Conservation (phyloP, 2,113 vertebrate species). For the Pogonocichla stellata region DNA sequence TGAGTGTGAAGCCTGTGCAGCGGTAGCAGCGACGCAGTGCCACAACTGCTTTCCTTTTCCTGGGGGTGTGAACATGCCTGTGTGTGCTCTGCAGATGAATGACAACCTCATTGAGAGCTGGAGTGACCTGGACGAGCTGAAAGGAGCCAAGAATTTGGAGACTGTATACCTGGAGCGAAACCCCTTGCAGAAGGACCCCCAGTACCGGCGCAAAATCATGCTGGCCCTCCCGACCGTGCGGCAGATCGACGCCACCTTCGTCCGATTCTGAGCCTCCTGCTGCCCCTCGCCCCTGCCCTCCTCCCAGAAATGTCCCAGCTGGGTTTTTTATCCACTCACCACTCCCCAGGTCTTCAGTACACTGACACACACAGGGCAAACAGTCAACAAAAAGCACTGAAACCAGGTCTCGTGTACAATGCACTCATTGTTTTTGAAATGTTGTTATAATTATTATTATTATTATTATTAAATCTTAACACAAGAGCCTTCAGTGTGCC, state of each 20-base stretch:
- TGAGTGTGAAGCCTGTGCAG: fast-evolving
- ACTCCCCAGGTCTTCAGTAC: conserved; percentile 45
- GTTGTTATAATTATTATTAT: background rate
- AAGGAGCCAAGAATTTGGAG: conserved; percentile 88
- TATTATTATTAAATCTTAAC: conserved; percentile 63
- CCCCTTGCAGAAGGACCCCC: conserved; percentile 94
- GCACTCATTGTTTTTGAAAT: conserved; percentile 57
- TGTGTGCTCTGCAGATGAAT: conserved; percentile 85
- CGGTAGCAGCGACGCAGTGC: fast-evolving
- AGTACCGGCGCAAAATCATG: conserved; percentile 97
- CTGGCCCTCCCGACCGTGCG: conserved; percentile 90
- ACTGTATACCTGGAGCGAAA: conserved; percentile 96
- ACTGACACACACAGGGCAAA: conserved; percentile 36
- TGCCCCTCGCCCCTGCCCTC: background rate
- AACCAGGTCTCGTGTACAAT: conserved; percentile 25
- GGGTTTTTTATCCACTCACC: conserved; percentile 55
- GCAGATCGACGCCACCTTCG: conserved; percentile 97
- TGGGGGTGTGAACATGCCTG: background rate
- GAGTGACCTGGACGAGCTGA: conserved; percentile 94
- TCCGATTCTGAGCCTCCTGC: conserved; percentile 86
- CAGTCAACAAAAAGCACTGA: conserved; percentile 63
- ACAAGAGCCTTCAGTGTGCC: background rate
- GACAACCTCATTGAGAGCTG: conserved; percentile 96
- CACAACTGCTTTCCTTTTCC: fast-evolving
- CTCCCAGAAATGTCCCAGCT: background rate